phyloP scores from a whole-genome alignment of 53 echinoderm and acorn worm species.

The Stichopus horrens region DNA sequence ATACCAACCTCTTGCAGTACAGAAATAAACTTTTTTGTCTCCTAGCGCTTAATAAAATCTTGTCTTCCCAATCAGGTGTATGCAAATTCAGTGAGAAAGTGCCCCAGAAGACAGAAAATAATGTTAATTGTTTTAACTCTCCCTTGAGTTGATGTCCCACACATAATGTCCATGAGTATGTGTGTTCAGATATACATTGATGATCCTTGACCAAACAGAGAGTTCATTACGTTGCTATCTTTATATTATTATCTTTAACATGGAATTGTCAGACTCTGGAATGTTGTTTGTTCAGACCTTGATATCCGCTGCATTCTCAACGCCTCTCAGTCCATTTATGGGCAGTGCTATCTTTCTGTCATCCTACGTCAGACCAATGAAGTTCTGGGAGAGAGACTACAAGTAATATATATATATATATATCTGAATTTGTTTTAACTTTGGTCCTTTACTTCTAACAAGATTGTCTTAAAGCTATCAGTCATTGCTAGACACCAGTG shows the following conservation, averaged over 20 bases:
- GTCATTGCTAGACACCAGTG: no score
- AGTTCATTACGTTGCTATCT: not conserved
- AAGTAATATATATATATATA: slow-evolving; percentile 73
- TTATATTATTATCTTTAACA: not conserved
- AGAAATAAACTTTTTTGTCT: no score
- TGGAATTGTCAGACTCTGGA: slow-evolving; percentile 72
- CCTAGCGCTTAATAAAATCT: no score
- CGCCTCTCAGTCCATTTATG: slow-evolving; percentile 91
- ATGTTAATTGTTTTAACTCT: no score
- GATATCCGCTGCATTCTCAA: slow-evolving; percentile 90
- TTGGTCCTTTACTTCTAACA: no score
- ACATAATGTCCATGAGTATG: not conserved
- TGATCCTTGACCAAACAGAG: slow-evolving; percentile 1
- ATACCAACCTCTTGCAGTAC: no score
- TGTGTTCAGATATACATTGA: not conserved
- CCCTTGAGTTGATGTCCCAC: no score
- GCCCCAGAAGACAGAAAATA: no score
- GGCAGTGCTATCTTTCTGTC: slow-evolving; percentile 99
- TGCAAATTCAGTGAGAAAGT: no score
- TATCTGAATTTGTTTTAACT: no score
- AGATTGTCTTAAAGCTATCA: no score
- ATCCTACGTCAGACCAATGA: slow-evolving; percentile 96
- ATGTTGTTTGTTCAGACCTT: slow-evolving; percentile 96
- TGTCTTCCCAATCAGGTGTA: no score
- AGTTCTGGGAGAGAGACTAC: slow-evolving; percentile 99